Evolutionary conservation across 35 echinoderm and acorn worm genomes (phyloP).

Genomic region (Amphiura filiformis): DNA sequence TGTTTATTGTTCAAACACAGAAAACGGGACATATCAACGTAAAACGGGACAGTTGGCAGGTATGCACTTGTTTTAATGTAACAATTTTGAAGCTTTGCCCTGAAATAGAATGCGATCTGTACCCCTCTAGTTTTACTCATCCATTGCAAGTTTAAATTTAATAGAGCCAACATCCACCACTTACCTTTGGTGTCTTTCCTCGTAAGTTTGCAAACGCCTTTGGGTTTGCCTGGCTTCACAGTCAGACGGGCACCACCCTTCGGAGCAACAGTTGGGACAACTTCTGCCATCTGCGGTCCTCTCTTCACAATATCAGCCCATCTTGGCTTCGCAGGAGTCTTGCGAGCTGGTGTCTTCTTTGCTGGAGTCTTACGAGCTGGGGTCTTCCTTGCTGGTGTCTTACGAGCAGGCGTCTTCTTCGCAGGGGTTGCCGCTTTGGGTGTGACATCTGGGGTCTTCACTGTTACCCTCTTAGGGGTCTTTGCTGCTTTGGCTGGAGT

Average conservation of each 20-base stretch:
- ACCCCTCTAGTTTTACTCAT: too few relatives aligned
- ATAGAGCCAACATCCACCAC: too few relatives aligned
- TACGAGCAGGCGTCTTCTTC: constrained; percentile 26
- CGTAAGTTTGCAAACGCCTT: not conserved
- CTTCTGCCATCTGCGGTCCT: not conserved
- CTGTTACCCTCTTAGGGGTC: not conserved
- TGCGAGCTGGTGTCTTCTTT: constrained; percentile 37
- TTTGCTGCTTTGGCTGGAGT: constrained; percentile 21
- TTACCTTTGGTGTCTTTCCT: constrained; percentile 79
- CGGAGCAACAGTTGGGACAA: constrained; percentile 11
- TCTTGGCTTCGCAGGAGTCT: constrained; percentile 62
- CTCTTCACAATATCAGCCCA: constrained; percentile 99
- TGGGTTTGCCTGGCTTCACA: not conserved
- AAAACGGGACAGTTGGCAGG: too few relatives aligned
- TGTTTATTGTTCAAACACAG: too few relatives aligned
- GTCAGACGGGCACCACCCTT: constrained; percentile 20
- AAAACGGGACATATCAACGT: too few relatives aligned
- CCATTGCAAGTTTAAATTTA: too few relatives aligned
- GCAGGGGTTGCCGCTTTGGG: constrained; percentile 9
- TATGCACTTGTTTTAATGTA: too few relatives aligned
- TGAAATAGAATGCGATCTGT: too few relatives aligned
- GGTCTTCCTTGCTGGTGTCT: constrained; percentile 33
- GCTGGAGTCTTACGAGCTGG: constrained; percentile 58
- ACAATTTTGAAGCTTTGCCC: too few relatives aligned
- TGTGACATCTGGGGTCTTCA: constrained; percentile 5